Percentiles rank a stretch among this genome's conserved stretches.
Evolutionary conservation across 2,113 vertebrate species (phyloP).

Genomic region (Vimba vimba): DNA sequence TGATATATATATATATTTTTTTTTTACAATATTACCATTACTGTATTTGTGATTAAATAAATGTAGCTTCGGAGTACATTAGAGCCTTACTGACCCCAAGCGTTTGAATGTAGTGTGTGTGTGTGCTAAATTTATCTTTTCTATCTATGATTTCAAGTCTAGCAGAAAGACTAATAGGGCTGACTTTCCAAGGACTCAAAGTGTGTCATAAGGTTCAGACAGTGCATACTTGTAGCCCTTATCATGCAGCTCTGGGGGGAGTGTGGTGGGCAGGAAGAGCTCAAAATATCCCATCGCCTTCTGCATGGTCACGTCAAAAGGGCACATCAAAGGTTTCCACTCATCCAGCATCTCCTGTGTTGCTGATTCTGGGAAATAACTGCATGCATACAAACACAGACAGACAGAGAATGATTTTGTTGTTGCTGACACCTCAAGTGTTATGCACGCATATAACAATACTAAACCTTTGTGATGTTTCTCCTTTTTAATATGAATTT

Average conservation of each 20-base stretch:
- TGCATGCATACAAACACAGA: constrained; percentile 59
- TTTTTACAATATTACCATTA: not conserved
- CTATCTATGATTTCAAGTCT: not conserved
- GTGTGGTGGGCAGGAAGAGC: constrained; percentile 93
- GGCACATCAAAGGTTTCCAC: constrained; percentile 95
- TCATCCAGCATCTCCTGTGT: constrained; percentile 96
- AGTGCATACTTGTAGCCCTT: constrained; percentile 91
- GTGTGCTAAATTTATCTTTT: not conserved
- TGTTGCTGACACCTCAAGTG: not conserved
- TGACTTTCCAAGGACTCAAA: not conserved
- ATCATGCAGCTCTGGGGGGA: constrained; percentile 91
- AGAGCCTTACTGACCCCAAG: not conserved
- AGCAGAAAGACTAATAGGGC: not conserved
- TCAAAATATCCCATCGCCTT: constrained; percentile 95
- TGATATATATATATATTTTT: too few relatives aligned
- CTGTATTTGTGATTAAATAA: not conserved
- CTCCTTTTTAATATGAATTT: too few relatives aligned
- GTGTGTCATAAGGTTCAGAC: not conserved
- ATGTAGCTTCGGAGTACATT: not conserved
- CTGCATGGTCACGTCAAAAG: constrained; percentile 98
- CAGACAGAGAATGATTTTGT: not conserved
- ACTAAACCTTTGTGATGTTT: not conserved
- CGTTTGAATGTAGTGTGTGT: not conserved
- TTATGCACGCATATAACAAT: not conserved
- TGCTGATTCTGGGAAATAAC: constrained; percentile 91